Evolutionary conservation across 2,888 invertebrate species (phyloP).

Genomic region (Sympetrum striolatum): DNA sequence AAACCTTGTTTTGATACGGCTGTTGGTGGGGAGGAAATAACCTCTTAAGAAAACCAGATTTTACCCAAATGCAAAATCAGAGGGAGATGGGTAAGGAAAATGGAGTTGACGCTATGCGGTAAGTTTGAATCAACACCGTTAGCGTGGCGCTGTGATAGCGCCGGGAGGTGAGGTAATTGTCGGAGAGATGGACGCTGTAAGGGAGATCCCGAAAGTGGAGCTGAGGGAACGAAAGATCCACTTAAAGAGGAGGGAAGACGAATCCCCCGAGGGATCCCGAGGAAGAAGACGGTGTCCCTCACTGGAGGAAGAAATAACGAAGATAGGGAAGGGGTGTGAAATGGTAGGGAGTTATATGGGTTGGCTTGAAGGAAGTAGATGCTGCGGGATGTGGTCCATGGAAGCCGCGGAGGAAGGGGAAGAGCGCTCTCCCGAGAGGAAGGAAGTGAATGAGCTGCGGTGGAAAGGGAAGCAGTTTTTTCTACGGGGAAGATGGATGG

Average conservation of each 20-base stretch:
- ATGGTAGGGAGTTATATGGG: not conserved
- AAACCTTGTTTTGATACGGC: too few relatives aligned
- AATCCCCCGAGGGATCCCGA: not conserved
- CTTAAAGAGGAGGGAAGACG: not conserved
- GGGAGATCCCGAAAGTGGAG: not conserved
- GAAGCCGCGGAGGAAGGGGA: not conserved
- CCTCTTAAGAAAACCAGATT: too few relatives aligned
- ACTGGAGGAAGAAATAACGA: not conserved
- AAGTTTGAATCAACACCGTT: not conserved
- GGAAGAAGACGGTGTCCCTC: not conserved
- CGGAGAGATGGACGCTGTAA: not conserved
- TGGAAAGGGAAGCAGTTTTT: not conserved
- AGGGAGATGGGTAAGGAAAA: not conserved
- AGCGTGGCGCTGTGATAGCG: not conserved
- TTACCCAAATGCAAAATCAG: not conserved
- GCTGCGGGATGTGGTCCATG: constrained; percentile 1
- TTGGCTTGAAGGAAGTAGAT: not conserved
- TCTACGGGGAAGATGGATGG: constrained; percentile 20
- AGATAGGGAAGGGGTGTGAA: not conserved
- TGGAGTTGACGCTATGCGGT: not conserved
- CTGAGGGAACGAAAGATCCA: not conserved
- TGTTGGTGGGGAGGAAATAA: too few relatives aligned
- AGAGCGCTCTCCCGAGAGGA: not conserved
- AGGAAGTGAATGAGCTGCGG: constrained; percentile 36
- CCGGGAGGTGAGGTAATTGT: not conserved